Conservation (phyloP, 1,140 invertebrate genomes). For the Chlorops oryzae region DNA sequence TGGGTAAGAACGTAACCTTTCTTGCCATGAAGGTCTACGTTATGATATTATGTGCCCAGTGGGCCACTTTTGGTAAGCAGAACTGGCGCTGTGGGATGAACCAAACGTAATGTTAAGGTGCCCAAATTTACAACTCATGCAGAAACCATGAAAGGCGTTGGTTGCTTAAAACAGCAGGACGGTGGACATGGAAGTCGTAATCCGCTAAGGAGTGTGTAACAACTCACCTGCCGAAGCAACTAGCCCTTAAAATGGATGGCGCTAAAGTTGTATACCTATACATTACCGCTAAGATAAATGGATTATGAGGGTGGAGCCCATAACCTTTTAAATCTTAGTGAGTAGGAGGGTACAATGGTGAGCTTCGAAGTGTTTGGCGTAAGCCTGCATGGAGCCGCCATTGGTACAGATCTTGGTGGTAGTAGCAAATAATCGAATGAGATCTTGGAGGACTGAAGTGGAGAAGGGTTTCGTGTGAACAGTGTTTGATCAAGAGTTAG, state of each 20-base stretch:
- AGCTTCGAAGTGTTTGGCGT: conserved; percentile 64
- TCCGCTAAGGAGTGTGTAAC: too few relatives aligned
- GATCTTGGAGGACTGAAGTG: conserved; percentile 80
- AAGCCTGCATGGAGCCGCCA: conserved; percentile 71
- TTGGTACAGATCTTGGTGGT: conserved; percentile 81
- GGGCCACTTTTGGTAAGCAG: conserved; percentile 89
- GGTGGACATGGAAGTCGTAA: too few relatives aligned
- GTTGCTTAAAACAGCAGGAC: too few relatives aligned
- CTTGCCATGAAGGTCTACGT: too few relatives aligned
- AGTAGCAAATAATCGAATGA: conserved; percentile 84
- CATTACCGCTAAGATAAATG: too few relatives aligned
- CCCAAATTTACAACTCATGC: conserved; percentile 51
- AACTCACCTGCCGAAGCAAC: conserved; percentile 84
- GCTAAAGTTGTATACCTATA: too few relatives aligned
- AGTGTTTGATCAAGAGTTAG: conserved; percentile 84
- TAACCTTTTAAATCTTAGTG: too few relatives aligned
- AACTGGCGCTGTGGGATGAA: conserved; percentile 86
- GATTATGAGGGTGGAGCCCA: too few relatives aligned
- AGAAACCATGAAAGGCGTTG: conserved; percentile 20
- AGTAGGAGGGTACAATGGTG: too few relatives aligned
- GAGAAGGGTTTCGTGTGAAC: conserved; percentile 86
- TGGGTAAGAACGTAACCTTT: too few relatives aligned
- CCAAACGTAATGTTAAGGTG: conserved; percentile 68
- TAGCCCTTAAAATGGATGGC: conserved; percentile 89
- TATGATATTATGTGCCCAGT: conserved; percentile 58